phyloP scores from a whole-genome alignment of 2,888 invertebrate genomes.

The Hydroisotoma schaefferi region DNA sequence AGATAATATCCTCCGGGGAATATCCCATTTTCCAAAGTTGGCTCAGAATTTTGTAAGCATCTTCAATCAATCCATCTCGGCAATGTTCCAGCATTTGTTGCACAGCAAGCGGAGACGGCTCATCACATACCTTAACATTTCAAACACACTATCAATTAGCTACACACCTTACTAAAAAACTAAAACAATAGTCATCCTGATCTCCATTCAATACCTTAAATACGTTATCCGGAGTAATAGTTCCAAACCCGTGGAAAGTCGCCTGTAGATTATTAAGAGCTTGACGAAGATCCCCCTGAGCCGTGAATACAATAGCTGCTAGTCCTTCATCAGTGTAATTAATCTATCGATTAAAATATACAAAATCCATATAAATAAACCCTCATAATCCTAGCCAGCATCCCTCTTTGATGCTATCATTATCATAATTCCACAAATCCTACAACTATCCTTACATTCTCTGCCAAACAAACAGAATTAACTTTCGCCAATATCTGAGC shows the following conservation, averaged over 20 bases:
- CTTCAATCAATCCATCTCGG: conserved; percentile 72
- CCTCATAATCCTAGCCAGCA: neutral
- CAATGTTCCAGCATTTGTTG: conserved; percentile 87
- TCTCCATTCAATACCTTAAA: conserved; percentile 65
- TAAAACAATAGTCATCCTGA: neutral
- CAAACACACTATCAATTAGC: neutral
- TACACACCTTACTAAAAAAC: neutral
- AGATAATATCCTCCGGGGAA: conserved; percentile 93
- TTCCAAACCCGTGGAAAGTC: conserved; percentile 85
- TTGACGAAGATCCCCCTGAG: conserved; percentile 98
- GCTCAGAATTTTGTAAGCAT: conserved; percentile 80
- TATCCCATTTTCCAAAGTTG: conserved; percentile 92
- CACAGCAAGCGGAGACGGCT: conserved; percentile 91
- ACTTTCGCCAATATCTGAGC: conserved; percentile 82
- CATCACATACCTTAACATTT: conserved; percentile 78
- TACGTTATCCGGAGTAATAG: conserved; percentile 88
- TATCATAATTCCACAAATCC: no score
- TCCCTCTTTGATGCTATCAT: no score
- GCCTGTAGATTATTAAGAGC: conserved; percentile 96
- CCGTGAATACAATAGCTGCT: conserved; percentile 94
- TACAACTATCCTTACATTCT: conserved; percentile 67
- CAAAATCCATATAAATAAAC: conserved; percentile 4
- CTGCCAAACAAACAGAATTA: conserved; percentile 69
- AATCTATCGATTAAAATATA: conserved; percentile 54
- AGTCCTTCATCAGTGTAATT: conserved; percentile 87